phyloP scores from a whole-genome alignment of 2,888 invertebrate genomes.

The Rhaphigaster nebulosa region DNA sequence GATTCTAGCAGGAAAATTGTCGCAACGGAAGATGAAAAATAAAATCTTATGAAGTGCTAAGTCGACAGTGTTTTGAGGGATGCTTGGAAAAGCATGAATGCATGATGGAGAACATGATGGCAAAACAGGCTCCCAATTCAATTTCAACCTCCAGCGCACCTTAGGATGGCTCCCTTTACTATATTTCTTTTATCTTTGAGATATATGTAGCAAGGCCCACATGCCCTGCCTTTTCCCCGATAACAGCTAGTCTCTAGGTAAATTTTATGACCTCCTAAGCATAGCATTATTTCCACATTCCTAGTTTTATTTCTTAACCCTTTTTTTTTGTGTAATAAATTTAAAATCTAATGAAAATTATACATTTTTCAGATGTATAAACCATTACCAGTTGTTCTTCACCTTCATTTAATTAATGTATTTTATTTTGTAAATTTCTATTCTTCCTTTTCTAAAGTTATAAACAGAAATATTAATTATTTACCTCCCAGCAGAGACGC shows the following conservation, averaged over 20 bases:
- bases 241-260: neutral
- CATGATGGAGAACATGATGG: conserved; percentile 16
- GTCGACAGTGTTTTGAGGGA: neutral
- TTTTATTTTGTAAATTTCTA: too few relatives aligned
- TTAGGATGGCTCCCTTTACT: neutral
- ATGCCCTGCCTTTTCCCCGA: neutral
- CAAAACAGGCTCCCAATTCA: conserved; percentile 2
- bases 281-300: neutral
- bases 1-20: neutral
- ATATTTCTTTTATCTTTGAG: conserved; percentile 35
- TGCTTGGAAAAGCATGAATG: neutral
- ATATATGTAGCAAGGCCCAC: conserved; percentile 38
- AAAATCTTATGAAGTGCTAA: neutral
- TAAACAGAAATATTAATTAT: too few relatives aligned
- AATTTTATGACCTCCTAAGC: neutral
- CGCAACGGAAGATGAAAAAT: neutral
- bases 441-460: too few relatives aligned
- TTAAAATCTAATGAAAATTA: neutral
- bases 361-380: too few relatives aligned
- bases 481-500: too few relatives aligned
- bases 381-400: too few relatives aligned
- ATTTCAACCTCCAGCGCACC: conserved; percentile 44
- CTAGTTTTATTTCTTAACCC: neutral
- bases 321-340: neutral
- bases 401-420: too few relatives aligned